phyloP scores from a whole-genome alignment of 2,797 vertebrate genomes.

The Selene dorsalis region DNA sequence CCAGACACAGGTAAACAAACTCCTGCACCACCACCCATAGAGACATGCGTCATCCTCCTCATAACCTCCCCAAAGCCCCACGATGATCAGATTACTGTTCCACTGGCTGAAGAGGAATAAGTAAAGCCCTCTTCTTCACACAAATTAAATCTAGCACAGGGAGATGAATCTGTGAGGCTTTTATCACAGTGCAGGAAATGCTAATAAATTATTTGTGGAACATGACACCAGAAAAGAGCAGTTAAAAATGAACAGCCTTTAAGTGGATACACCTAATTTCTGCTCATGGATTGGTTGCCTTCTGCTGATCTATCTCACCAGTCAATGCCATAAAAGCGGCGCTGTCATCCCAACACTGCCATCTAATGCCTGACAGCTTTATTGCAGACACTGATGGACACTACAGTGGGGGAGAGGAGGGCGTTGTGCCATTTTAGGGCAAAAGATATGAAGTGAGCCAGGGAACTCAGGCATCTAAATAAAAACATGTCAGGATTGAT shows the following conservation, averaged over 20 bases:
- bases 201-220: constrained; percentile 69
- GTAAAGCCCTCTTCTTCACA: constrained; percentile 55
- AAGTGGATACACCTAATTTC: constrained; percentile 69
- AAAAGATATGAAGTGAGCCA: background rate
- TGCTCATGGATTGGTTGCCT: constrained; percentile 65
- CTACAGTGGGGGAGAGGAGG: background rate
- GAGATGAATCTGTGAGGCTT: constrained; percentile 61
- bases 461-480: too few species aligned
- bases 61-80: constrained; percentile 27
- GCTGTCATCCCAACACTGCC: constrained; percentile 79
- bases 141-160: constrained; percentile 65
- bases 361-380: constrained; percentile 77
- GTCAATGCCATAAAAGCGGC: constrained; percentile 27
- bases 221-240: constrained; percentile 54
- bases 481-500: background rate
- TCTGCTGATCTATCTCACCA: constrained; percentile 61
- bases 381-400: constrained; percentile 56
- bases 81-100: constrained; percentile 71
- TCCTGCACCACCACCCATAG: constrained; percentile 37
- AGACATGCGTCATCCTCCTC: constrained; percentile 49
- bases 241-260: constrained; percentile 58
- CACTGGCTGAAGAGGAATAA: constrained; percentile 42
- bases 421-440: constrained; percentile 20
- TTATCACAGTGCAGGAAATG: constrained; percentile 59
- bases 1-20: constrained; percentile 56